Conservation (phyloP, 2,113 vertebrate genomes). For the Neolamprologus fasciatus region DNA sequence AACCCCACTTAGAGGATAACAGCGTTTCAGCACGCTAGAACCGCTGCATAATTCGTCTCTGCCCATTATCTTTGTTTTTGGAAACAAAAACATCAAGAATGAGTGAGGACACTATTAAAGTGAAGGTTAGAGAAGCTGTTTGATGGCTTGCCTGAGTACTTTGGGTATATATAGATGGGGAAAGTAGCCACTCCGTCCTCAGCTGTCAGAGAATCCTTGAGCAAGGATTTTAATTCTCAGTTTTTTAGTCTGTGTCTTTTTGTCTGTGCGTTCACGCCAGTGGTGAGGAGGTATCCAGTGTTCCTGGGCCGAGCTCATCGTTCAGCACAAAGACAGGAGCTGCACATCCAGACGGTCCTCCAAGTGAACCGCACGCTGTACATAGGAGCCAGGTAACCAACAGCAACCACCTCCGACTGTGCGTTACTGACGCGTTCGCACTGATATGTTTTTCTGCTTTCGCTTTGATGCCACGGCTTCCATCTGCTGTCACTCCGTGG, state of each 20-base stretch:
- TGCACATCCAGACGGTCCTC: slow-evolving; percentile 88
- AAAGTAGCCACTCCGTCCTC: not conserved
- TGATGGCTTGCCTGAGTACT: not conserved
- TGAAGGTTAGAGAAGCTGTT: slow-evolving; percentile 4
- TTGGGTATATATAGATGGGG: not conserved
- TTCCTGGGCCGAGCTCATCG: slow-evolving; percentile 84
- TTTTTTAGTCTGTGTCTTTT: not conserved
- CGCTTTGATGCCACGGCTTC: slow-evolving; percentile 39
- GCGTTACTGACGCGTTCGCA: slow-evolving; percentile 17
- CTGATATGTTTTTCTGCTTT: slow-evolving; percentile 45
- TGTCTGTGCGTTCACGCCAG: slow-evolving; percentile 55
- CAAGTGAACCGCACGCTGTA: slow-evolving; percentile 91
- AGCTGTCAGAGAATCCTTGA: slow-evolving; percentile 8
- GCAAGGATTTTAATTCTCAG: not conserved
- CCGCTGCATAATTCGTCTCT: not conserved
- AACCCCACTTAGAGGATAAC: not conserved
- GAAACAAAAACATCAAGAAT: slow-evolving; percentile 7
- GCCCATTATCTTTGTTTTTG: slow-evolving; percentile 9
- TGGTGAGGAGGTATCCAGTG: slow-evolving; percentile 84
- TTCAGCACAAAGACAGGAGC: slow-evolving; percentile 65
- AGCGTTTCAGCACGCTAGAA: not conserved
- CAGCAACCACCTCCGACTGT: slow-evolving; percentile 50
- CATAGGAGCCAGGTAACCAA: slow-evolving; percentile 88
- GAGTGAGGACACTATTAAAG: slow-evolving; percentile 9
- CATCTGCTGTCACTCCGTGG: slow-evolving; percentile 46